Conservation (phyloP, 2,113 vertebrate species). For the Bubo bubo region DNA sequence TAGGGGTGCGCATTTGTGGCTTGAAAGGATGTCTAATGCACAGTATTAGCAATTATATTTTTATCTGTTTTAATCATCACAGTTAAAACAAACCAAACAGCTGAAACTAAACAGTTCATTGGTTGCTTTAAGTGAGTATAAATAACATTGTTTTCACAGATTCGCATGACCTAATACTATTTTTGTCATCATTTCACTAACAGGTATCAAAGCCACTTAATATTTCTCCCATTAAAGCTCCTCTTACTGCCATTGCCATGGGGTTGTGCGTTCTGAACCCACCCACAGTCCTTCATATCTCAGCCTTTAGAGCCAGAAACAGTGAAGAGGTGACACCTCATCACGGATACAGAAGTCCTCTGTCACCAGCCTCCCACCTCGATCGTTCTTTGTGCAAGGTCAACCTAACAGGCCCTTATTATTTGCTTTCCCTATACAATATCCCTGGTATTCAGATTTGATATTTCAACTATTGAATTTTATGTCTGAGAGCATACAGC, state of each 20-base stretch:
- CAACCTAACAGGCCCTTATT: background rate
- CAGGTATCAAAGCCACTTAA: background rate
- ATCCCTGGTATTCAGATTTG: background rate
- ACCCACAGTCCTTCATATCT: background rate
- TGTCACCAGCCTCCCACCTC: background rate
- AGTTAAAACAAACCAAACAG: background rate
- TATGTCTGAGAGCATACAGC: background rate
- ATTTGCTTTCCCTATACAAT: background rate
- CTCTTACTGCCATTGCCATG: background rate
- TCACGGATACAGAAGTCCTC: background rate
- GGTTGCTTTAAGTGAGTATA: background rate
- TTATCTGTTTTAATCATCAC: background rate
- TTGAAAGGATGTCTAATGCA: background rate
- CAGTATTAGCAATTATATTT: background rate
- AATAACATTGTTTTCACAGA: background rate
- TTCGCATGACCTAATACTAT: background rate
- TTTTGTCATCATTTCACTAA: constrained; percentile 7
- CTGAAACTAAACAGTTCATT: background rate
- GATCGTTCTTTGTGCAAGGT: background rate
- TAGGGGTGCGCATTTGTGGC: background rate
- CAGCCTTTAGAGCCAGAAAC: background rate
- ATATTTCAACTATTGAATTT: background rate
- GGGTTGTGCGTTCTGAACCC: background rate
- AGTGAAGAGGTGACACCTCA: background rate
- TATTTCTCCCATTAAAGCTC: background rate